Percentiles rank a stretch among this genome's conserved stretches.
Conservation (phyloP, 2,113 vertebrate genomes). For the Brachypteracias leptosomus region DNA sequence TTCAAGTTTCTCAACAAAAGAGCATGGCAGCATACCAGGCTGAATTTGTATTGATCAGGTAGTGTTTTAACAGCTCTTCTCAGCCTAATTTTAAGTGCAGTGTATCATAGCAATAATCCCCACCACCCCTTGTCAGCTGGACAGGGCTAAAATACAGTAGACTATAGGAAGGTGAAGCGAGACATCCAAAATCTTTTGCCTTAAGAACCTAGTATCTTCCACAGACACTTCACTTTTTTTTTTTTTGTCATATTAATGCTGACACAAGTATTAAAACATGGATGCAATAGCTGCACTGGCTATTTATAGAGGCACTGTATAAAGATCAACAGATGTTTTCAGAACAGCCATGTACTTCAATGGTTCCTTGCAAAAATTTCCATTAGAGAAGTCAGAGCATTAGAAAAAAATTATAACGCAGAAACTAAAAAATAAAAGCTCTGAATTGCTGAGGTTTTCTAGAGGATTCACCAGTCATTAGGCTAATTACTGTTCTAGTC, state of each 20-base stretch:
- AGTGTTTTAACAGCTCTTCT: background rate
- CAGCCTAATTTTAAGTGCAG: background rate
- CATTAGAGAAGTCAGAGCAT: background rate
- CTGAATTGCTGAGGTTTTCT: background rate
- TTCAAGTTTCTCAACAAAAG: background rate
- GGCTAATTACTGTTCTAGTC: background rate
- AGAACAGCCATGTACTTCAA: background rate
- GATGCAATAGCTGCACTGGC: background rate
- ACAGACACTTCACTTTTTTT: background rate
- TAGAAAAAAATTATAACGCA: background rate
- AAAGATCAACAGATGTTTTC: slow-evolving; percentile 52
- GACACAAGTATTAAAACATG: background rate
- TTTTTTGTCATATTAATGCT: background rate
- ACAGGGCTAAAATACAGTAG: background rate
- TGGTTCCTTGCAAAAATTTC: background rate
- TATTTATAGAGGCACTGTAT: slow-evolving; percentile 3
- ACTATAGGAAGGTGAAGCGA: background rate
- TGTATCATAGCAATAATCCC: background rate
- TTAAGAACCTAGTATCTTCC: background rate
- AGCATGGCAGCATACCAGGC: fast-evolving
- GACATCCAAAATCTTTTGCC: background rate
- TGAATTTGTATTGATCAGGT: background rate
- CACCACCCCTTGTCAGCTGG: background rate
- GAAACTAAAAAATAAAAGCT: background rate
- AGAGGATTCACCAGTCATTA: background rate